A percentile compares a stretch with the other conserved stretches of the same genome.
Conservation (phyloP, 1,140 invertebrate species). For the Chelonus insularis region DNA sequence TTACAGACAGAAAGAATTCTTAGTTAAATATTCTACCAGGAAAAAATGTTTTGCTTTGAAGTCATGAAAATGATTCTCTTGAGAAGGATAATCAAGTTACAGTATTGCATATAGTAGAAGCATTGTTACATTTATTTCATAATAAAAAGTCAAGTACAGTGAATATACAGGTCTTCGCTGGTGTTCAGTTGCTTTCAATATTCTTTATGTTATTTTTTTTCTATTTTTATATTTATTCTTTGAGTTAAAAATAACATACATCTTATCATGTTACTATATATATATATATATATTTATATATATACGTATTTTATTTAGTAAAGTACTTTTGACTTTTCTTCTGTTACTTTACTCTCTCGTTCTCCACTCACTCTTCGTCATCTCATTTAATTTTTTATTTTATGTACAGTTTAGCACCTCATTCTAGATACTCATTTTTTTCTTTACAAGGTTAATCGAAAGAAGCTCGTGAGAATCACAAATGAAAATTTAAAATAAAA, state of each 20-base stretch:
- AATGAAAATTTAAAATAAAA: neutral
- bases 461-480: neutral
- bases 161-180: conserved; percentile 27
- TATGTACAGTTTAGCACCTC: conserved; percentile 21
- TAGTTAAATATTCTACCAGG: too few relatives aligned
- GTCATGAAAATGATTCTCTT: neutral
- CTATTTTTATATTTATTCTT: too few relatives aligned
- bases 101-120: conserved; percentile 30
- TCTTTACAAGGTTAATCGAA: neutral
- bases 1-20: too few relatives aligned
- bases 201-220: conserved; percentile 7
- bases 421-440: neutral
- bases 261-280: too few relatives aligned
- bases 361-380: conserved; percentile 10
- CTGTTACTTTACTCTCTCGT: neutral
- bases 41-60: too few relatives aligned
- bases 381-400: neutral
- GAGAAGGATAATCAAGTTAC: neutral
- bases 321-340: conserved; percentile 2
- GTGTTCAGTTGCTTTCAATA: conserved; percentile 24
- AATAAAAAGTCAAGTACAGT: conserved; percentile 25
- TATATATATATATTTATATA: conserved; percentile 5
- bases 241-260: too few relatives aligned
- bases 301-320: conserved; percentile 6
- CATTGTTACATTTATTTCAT: conserved; percentile 42